Base-by-base conservation (phyloP, 2,797 vertebrate genomes). In the Pygocentrus nattereri region DNA sequence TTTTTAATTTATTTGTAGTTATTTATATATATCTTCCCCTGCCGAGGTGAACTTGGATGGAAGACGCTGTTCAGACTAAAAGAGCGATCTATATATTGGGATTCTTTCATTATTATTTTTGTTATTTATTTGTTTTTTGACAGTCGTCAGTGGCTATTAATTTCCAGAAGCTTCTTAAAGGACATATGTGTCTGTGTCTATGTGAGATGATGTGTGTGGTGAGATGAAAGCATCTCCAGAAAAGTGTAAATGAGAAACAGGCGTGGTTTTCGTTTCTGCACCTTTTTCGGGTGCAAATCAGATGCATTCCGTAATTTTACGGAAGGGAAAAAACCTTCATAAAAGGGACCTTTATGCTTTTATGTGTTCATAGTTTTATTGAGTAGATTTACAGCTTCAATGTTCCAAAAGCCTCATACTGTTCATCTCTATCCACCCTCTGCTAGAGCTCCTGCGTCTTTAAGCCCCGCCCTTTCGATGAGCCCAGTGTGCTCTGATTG, bases 121-220 rank as follows among this genome's bases (percentile, higher is more conserved):
- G 23, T 8, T 23, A 3, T 61, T 30, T 61, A 13, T 30, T 4
- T 25, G 27, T 61, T 15, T 44, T n/a, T n/a, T n/a, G n/a, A 16
- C 54, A 76, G 49, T 76, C 34, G 11, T 25, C 67, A 25, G 67
- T 1, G 47, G 74, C 23, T 34, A 19, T 21, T 15, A 38, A 38
- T 44, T 10, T 1, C 25, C 49, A 30, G 76, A 74, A 38, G 21
- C 18, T 10, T 69, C 78, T 54, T 25, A 77, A 77, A 65, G 47
- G 47, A 47, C 23, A 38, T 30, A 30, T 72, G 56, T 54, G 38
- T 5, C 65, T 73, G 67, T 69, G 61, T 56, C 81, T 10, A 0
- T 71, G 68, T 81, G 54, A 72, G 52, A 77, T n/a, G 30, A n/a
- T 67, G 78, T 82, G 50, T 76, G 52, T 79, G 49, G 19, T 27